Evolutionary conservation across 2,113 vertebrate genomes (phyloP), one percentile per base, ranked within the genome.

Genomic region (Catharus bicknelli): DNA sequence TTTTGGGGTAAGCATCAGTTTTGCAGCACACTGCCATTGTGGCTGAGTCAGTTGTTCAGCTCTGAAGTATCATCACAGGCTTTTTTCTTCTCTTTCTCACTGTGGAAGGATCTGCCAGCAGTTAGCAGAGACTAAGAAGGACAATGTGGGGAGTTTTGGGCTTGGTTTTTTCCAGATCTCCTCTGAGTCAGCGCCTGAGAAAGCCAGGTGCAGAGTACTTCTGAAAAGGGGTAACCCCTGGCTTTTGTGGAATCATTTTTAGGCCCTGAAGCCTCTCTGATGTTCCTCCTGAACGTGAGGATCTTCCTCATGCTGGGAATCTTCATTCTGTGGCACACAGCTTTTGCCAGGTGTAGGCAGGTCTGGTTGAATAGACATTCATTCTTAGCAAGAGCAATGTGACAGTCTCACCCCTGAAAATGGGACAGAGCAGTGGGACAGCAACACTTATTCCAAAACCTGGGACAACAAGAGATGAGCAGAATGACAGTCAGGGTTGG

Each of bases 101-200:
- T 14, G 16, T 83, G 55, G 47, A 93, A 72, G 50, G 34, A 80
- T 66, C 63, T 91, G 85, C 53, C 30, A 14, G 43, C 36, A 38
- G 38, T 34, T 76, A 82, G 47, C 54, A 64, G 80, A 88, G 47
- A 75, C 59, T 75, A 54, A 57, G 81, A 69, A 50, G 42, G 79
- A 69, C 72, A 73, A 10, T 5, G 32, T 18, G 23, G 88, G 92
- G 88, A 91, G 63, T 93, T 94, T 88, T 82, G 67, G 47, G 67
- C 77, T 96, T 83, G 95, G 50, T 85, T 96, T 96, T 96, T 94
- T 53, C 88, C 87, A 79, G 45, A 73, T 68, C 47, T 94, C n/a
- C 54, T 95, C 82, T 93, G 95, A 96, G 82, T 96, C 93, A 95
- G 75, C 0, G 7, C 75, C 78, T 62, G 87, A 91, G 88, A 88